A percentile compares a stretch with the other conserved stretches of the same genome.
phyloP scores from a whole-genome alignment of 2,888 invertebrate genomes.

The Fabriciana adippe region DNA sequence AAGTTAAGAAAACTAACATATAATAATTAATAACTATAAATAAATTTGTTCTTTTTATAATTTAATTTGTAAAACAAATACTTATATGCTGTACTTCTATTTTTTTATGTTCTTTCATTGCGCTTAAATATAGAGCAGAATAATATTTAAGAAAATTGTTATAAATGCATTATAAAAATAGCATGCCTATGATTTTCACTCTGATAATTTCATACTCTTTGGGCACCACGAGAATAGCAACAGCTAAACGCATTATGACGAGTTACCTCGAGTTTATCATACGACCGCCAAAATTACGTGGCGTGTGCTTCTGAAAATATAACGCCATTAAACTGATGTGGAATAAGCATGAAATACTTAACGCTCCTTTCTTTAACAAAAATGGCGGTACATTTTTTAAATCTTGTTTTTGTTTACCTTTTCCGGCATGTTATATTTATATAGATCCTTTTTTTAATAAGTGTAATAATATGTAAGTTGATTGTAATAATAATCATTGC shows the following conservation, averaged over 20 bases:
- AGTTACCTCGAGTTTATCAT: slow-evolving; percentile 59
- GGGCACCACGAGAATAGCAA: slow-evolving; percentile 48
- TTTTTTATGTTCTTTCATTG: too few relatives aligned
- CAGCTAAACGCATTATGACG: slow-evolving; percentile 72
- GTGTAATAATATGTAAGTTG: not conserved
- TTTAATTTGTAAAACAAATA: too few relatives aligned
- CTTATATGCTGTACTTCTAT: too few relatives aligned
- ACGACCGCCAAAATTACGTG: slow-evolving; percentile 52
- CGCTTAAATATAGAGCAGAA: too few relatives aligned
- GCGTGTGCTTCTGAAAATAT: slow-evolving; percentile 43
- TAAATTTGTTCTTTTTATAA: too few relatives aligned
- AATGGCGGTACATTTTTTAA: slow-evolving; percentile 1
- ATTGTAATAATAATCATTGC: too few relatives aligned
- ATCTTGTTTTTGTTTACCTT: slow-evolving; percentile 1
- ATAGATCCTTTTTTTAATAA: not conserved
- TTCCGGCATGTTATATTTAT: not conserved
- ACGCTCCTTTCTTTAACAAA: slow-evolving; percentile 15
- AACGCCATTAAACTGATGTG: slow-evolving; percentile 34
- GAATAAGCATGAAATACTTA: slow-evolving; percentile 25
- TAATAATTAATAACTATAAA: too few relatives aligned
- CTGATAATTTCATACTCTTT: slow-evolving; percentile 51
- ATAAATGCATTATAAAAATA: not conserved
- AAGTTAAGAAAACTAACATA: too few relatives aligned
- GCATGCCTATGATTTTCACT: not conserved
- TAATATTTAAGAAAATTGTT: too few relatives aligned